A percentile compares a stretch with the other conserved stretches of the same genome.
Evolutionary conservation across 1,140 invertebrate genomes (phyloP).

Genomic region (Aphidius ervi): DNA sequence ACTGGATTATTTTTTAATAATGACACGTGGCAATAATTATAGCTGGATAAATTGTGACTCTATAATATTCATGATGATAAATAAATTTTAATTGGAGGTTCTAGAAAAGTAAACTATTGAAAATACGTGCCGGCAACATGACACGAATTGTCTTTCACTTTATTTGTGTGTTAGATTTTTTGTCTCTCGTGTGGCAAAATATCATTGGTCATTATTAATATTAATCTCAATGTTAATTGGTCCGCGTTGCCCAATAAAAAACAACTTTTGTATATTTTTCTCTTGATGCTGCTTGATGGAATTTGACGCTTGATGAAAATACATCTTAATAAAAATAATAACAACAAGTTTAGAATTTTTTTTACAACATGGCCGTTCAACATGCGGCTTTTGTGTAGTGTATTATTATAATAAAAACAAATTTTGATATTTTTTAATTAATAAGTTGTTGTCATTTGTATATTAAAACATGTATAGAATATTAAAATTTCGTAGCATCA

Average conservation of each 20-base stretch:
- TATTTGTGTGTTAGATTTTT: slow-evolving; percentile 28
- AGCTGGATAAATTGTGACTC: too few species aligned
- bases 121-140: slow-evolving; percentile 23
- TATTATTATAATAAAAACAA: neutral
- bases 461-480: slow-evolving; percentile 32
- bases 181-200: slow-evolving; percentile 38
- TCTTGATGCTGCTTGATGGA: neutral
- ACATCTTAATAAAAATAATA: neutral
- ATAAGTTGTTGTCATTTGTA: neutral
- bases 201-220: slow-evolving; percentile 31
- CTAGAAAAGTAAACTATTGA: slow-evolving; percentile 7
- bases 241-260: slow-evolving; percentile 39
- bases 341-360: too few species aligned
- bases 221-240: slow-evolving; percentile 28
- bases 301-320: neutral
- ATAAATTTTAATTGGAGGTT: too few species aligned
- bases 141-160: slow-evolving; percentile 12
- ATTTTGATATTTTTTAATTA: neutral
- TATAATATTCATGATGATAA: too few species aligned
- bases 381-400: neutral
- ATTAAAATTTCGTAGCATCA: slow-evolving; percentile 20
- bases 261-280: neutral
- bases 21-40: neutral
- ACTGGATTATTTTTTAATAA: neutral
- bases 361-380: neutral